Base-by-base conservation (phyloP, 2,113 vertebrate genomes). In the Saimiri boliviensis region DNA sequence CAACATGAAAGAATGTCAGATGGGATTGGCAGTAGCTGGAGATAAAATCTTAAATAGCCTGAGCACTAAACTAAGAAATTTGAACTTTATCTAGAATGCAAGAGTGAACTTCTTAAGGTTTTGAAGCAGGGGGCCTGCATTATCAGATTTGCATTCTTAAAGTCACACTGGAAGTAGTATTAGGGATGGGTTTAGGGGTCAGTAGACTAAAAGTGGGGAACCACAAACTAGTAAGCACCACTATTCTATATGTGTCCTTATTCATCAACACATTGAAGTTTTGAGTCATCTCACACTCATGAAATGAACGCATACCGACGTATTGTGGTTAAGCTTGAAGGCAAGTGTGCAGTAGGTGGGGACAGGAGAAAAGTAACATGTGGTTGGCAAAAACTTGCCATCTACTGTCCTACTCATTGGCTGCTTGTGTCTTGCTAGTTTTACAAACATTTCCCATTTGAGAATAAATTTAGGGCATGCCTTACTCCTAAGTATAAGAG, bases 391-490 rank as follows among this genome's bases (percentile, higher is more conserved):
- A 77, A 93, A 14, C 6, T n/a, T 73, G 74, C 76, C 35, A 52
- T 86, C 76, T 6, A 17, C 40, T 63, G 54, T 56, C 70, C 71
- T 76, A 8, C 58, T 73, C 87, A 88, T 30, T 92, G 45, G 45
- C 19, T 89, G 3, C 21, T 70, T 42, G 0, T 81, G 54, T 82
- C 83, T 77, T 88, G 19, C 37, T 58, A 73, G 58, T 86, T 94
- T 94, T 77, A 91, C 58, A 90, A 79, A 63, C 37, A 70, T 58
- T 96, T 92, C 42, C 49, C 83, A 92, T 91, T 60, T 45, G 79
- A 81, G 86, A 97, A 74, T 74, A 89, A 97, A 94, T 86, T 40
- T 37, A 91, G 86, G 37, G 63, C 52, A 86, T 54, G 54, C 94
- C 32, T 89, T 74, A 94, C 40, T 60, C 74, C 58, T 93, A 83